A percentile compares a stretch with the other conserved stretches of the same genome.
phyloP scores from a whole-genome alignment of 2,888 invertebrate species.

The Lasioglossum calceatum region DNA sequence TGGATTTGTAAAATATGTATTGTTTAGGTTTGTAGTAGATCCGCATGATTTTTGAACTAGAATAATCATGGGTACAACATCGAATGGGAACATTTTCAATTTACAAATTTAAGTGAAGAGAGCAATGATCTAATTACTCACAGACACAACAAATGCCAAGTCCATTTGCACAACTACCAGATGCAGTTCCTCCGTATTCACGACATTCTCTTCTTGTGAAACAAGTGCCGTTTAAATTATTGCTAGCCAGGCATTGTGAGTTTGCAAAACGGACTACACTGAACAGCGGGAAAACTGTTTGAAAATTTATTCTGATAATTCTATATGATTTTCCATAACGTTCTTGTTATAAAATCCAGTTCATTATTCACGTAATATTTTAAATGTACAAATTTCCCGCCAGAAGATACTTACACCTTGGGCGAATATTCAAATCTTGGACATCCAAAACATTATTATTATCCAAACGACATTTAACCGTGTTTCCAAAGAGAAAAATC shows the following conservation, averaged over 20 bases:
- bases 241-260: constrained; percentile 88
- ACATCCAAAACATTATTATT: constrained; percentile 14
- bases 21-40: constrained; percentile 89
- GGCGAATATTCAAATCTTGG: constrained; percentile 57
- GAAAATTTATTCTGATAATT: constrained; percentile 47
- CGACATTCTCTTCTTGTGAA: constrained; percentile 91
- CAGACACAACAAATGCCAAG: constrained; percentile 94
- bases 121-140: constrained; percentile 84
- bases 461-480: constrained; percentile 1
- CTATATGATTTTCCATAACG: neutral
- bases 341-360: neutral
- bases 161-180: constrained; percentile 90
- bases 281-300: constrained; percentile 88
- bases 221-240: constrained; percentile 90
- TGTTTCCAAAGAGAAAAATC: constrained; percentile 31
- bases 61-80: constrained; percentile 55
- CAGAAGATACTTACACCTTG: constrained; percentile 76
- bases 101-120: neutral
- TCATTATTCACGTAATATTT: neutral
- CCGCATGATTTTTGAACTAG: constrained; percentile 91
- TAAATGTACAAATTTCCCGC: neutral
- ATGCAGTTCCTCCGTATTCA: constrained; percentile 89
- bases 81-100: neutral
- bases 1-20: constrained; percentile 93
- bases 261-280: constrained; percentile 92